Percentiles rank a stretch among this genome's conserved stretches.
Evolutionary conservation across 2,113 vertebrate species (phyloP).

Genomic region (Perccottus glenii): DNA sequence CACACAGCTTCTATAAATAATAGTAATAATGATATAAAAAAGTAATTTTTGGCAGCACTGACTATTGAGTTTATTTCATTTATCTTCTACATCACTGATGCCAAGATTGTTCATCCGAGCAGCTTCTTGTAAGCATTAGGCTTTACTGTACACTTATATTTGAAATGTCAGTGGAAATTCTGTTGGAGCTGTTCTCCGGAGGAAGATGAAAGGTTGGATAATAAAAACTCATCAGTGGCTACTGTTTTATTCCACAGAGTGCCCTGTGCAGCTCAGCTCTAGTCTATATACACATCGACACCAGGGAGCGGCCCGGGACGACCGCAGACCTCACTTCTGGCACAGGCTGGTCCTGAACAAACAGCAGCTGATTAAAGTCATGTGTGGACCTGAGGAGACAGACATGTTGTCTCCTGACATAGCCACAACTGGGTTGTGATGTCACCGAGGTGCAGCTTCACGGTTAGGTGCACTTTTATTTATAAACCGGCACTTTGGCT

Average conservation of each 20-base stretch:
- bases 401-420: conserved; percentile 51
- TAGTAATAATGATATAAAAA: background rate
- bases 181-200: conserved; percentile 36
- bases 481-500: conserved; percentile 18
- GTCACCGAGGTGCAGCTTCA: conserved; percentile 28
- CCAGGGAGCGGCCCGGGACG: conserved; percentile 35
- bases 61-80: background rate
- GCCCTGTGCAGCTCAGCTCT: too few relatives aligned
- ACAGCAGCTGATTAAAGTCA: conserved; percentile 31
- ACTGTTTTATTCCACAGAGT: conserved; percentile 42
- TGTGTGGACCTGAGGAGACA: conserved; percentile 53
- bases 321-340: conserved; percentile 45
- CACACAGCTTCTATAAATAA: background rate
- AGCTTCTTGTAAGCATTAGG: conserved; percentile 26
- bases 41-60: background rate
- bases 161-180: conserved; percentile 54
- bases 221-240: conserved; percentile 29
- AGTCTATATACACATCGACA: conserved; percentile 30
- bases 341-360: conserved; percentile 25
- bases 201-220: conserved; percentile 44
- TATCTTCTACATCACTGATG: background rate
- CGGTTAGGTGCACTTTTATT: background rate
- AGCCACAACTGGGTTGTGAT: conserved; percentile 18
- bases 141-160: conserved; percentile 18
- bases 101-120: conserved; percentile 24